Evolutionary conservation across 2,113 vertebrate species (phyloP).

Genomic region (Microcebus griseorufus): DNA sequence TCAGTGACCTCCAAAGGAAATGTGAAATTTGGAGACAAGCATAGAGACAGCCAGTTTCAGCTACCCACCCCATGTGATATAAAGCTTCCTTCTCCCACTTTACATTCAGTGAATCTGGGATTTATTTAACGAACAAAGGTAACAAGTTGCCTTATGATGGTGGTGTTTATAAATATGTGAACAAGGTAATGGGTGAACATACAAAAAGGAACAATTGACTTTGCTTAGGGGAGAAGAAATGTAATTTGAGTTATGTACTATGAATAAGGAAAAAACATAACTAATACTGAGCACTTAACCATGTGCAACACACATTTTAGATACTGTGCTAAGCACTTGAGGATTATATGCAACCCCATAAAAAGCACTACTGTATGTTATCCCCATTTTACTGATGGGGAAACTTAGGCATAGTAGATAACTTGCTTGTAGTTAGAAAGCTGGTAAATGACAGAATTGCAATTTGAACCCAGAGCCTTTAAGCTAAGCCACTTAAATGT

Average conservation of each 20-base stretch:
- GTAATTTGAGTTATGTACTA: constrained; percentile 15
- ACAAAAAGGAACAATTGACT: constrained; percentile 6
- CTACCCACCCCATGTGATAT: background rate
- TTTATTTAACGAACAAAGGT: constrained; percentile 18
- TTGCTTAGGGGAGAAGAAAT: constrained; percentile 16
- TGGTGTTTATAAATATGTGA: background rate
- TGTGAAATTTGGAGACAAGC: background rate
- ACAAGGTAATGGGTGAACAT: constrained; percentile 15
- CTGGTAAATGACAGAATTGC: background rate
- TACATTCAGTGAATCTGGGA: background rate
- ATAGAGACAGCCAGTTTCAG: background rate
- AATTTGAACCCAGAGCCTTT: background rate
- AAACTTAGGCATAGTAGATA: background rate
- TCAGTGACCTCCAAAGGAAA: background rate
- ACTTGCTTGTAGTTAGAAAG: background rate
- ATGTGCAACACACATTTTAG: background rate
- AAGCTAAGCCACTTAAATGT: background rate
- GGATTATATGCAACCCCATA: background rate
- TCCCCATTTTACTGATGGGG: background rate
- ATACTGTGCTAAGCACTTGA: background rate
- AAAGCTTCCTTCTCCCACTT: background rate
- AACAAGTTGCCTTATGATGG: background rate
- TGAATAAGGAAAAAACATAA: background rate
- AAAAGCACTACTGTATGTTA: background rate
- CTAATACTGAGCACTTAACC: background rate